Conservation (phyloP, 1,140 invertebrate species). For the Brachionus calyciflorus region DNA sequence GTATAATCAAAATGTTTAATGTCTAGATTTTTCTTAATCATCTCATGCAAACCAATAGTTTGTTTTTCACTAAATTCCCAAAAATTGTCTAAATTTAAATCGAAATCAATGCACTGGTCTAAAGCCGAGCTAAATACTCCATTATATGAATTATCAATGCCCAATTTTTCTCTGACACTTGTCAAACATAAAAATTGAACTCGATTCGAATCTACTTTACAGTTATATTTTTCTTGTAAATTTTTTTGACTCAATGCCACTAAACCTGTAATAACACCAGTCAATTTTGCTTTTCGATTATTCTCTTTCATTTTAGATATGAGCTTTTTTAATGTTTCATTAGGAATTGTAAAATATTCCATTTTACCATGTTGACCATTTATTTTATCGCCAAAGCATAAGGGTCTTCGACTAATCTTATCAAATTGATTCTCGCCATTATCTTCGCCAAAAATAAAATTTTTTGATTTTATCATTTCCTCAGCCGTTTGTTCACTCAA, state of each 20-base stretch:
- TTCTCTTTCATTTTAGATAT: background rate
- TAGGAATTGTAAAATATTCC: background rate
- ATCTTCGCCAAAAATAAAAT: background rate
- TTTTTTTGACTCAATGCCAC: background rate
- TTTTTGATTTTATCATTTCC: background rate
- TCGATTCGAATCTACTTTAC: background rate
- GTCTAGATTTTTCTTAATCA: background rate
- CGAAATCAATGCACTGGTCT: background rate
- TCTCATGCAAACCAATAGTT: background rate
- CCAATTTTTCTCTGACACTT: background rate
- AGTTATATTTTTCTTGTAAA: background rate
- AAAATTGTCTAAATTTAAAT: background rate
- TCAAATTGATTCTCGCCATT: background rate
- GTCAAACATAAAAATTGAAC: background rate
- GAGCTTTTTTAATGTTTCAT: background rate
- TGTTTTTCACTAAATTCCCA: background rate
- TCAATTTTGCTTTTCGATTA: background rate
- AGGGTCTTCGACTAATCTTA: background rate
- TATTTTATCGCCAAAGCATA: background rate
- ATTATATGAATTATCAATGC: background rate
- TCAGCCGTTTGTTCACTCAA: background rate
- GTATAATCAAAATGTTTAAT: background rate
- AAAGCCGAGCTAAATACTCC: background rate
- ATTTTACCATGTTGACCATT: background rate
- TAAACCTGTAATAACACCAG: background rate